A percentile compares a stretch with the other conserved stretches of the same genome.
Evolutionary conservation across 2,797 vertebrate species (phyloP).

Genomic region (Eulemur albifrons): DNA sequence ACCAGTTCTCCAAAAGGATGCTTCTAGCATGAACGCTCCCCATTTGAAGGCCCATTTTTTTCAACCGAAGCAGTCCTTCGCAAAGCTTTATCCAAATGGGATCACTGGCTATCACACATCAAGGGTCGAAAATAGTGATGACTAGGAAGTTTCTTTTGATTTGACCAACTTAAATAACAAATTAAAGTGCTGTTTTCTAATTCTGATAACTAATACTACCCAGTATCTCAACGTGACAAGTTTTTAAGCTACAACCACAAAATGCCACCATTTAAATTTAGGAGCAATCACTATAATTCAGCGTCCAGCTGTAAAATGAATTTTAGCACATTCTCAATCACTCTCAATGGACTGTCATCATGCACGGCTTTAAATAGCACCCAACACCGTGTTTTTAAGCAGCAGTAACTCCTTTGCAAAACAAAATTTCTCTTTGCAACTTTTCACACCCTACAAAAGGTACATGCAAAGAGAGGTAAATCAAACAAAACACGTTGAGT

Average conservation of each 20-base stretch:
- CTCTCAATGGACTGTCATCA: background rate
- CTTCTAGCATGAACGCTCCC: background rate
- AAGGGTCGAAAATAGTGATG: background rate
- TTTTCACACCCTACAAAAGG: background rate
- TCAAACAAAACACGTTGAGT: background rate
- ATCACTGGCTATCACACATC: background rate
- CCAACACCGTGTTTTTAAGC: background rate
- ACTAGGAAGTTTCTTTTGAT: background rate
- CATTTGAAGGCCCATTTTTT: background rate
- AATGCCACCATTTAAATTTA: background rate
- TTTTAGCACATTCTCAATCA: background rate
- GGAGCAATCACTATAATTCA: background rate
- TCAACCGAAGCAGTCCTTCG: background rate
- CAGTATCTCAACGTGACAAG: background rate
- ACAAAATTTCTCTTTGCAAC: background rate
- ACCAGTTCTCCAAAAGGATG: background rate
- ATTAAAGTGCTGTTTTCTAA: background rate
- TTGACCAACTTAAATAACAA: background rate
- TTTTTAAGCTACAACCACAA: background rate
- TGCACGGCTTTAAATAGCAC: background rate
- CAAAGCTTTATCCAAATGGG: background rate
- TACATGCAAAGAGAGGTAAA: background rate
- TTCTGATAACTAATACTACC: background rate
- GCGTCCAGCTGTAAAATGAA: background rate
- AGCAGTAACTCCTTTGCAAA: background rate